Conservation (phyloP, 2,113 vertebrate genomes). For the Eidolon helvum region DNA sequence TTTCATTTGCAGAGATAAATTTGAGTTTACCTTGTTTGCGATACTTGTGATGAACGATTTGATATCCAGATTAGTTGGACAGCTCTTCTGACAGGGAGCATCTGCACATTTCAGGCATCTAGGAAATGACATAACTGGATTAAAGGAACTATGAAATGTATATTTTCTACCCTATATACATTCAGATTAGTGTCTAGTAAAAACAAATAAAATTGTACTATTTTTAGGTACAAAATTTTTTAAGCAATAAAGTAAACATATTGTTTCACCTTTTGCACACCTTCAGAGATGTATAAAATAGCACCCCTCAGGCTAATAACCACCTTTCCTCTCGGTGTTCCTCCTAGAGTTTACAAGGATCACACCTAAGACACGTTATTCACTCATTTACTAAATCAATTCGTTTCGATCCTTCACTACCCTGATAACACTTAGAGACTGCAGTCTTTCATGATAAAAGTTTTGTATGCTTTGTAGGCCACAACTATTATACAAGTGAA, state of each 20-base stretch:
- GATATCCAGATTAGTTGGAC: constrained; percentile 91
- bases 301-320: background rate
- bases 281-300: background rate
- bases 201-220: background rate
- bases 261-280: background rate
- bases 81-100: constrained; percentile 94
- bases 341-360: background rate
- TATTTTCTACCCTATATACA: background rate
- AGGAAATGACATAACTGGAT: constrained; percentile 67
- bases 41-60: constrained; percentile 93
- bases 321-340: background rate
- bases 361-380: background rate
- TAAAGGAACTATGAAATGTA: constrained; percentile 26
- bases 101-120: constrained; percentile 93
- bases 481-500: background rate
- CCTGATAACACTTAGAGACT: background rate
- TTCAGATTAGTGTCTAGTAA: background rate
- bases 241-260: background rate
- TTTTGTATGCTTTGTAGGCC: background rate
- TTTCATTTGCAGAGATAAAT: background rate
- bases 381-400: background rate
- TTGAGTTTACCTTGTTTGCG: constrained; percentile 87
- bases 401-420: background rate
- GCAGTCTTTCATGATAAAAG: background rate
- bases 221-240: background rate